Evolutionary conservation across 2,888 invertebrate species (phyloP), one percentile per base, ranked within the genome.

Genomic region (Brachyptera putata): DNA sequence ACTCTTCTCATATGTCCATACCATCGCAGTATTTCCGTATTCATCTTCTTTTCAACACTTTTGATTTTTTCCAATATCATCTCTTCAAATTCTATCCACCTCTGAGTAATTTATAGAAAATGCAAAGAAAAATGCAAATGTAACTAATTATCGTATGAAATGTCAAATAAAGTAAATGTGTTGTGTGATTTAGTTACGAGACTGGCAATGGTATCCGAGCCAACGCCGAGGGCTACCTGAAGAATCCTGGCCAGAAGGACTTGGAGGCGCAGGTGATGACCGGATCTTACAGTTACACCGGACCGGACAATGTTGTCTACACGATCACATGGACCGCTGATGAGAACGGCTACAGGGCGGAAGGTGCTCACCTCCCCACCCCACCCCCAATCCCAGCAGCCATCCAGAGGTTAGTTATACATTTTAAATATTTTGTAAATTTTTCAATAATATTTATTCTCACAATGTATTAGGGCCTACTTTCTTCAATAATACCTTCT

Each of bases 201-300:
- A 82, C 83, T 18, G 82, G 80, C 14, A 82, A 83, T 67, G 80
- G 81, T 46, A 82, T 82, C 65, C 70, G 72, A 3, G 80, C 79
- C 4, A 79, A 82, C 69, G 83, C 83, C 70, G 74, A 78, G 68
- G 83, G 82, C 30, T 80, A 78, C 67, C 71, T 83, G 62, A 81
- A 82, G 68, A 80, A 81, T 68, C 75, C 79, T 21, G 80, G 80
- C 66, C 73, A 76, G 66, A 63, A 65, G 53, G 63, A 63, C 18
- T 60, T 63, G 39, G 66, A 66, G 36, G 63, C 66, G 0, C 57
- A 63, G 58, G 65, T 63, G n/a, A 64, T 63, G 53, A 60, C 64
- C n/a, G 90, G 91, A n/a, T 86, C 86, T 55, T 91, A 89, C 77
- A 80, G 82, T 1, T 91, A 91, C 77, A 87, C 86, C 61, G 85